Evolutionary conservation across 1,140 invertebrate species (phyloP).

Genomic region (Rhagoletis zephyria): DNA sequence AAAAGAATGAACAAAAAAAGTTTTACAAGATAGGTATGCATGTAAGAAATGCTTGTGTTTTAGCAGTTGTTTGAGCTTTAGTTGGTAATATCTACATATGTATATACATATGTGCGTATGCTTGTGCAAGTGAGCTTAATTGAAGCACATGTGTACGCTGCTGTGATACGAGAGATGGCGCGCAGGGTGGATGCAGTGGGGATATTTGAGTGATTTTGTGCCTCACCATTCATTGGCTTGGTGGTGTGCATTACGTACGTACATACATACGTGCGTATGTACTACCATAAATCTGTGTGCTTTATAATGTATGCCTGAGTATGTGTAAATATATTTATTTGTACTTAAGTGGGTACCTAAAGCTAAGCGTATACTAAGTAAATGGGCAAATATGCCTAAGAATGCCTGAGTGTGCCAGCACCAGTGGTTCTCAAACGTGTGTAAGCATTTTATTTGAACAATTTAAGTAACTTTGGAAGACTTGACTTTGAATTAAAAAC

Average conservation of each 20-base stretch:
- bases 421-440: constrained; percentile 9
- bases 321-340: constrained; percentile 33
- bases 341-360: constrained; percentile 22
- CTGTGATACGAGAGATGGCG: neutral
- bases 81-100: neutral
- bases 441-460: neutral
- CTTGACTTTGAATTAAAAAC: no score
- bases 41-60: constrained; percentile 44
- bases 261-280: neutral
- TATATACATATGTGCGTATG: neutral
- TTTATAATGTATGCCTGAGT: neutral
- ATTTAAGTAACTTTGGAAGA: neutral
- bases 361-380: constrained; percentile 45
- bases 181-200: neutral
- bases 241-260: constrained; percentile 3
- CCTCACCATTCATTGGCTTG: neutral
- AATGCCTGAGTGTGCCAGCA: neutral
- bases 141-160: constrained; percentile 10
- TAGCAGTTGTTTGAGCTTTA: constrained; percentile 5
- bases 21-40: neutral
- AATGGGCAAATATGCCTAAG: constrained; percentile 30
- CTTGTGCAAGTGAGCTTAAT: neutral
- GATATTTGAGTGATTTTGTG: neutral
- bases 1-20: neutral
- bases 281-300: neutral